Evolutionary conservation across 2,113 vertebrate genomes (phyloP), one percentile per base, ranked within the genome.

Genomic region (Rhynchomys soricoides): DNA sequence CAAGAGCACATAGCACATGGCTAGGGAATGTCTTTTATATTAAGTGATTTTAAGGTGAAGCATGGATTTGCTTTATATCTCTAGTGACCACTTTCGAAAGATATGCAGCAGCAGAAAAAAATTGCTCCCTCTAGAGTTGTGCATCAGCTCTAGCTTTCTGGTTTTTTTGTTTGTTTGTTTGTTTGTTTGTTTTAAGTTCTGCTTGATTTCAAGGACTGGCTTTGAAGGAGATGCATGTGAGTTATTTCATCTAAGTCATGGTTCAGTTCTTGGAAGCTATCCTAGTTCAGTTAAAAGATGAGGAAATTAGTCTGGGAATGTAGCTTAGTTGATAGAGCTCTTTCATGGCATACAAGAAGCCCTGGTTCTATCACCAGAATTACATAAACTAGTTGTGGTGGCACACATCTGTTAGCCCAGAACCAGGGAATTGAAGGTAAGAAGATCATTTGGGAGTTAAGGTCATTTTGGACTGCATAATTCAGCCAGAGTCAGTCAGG

Each of bases 1-100:
- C 2, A 50, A 50, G 45, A 48, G 1, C 57, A 43, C 4, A n/a
- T 1, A 29, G 22, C 0, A 0, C 2, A 11, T 71, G 45, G 24
- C 37, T 55, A 21, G 70, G 50, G 43, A 22, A 12, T 37, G 13
- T 26, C 16, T 91, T 93, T 77, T 59, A 9, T 22, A 31, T 34
- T 48, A 68, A 62, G 8, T 26, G n/a, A 77, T 52, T 73, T 73
- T 43, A 50, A 79, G 34, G 5, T 7, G n/a, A 75, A 71, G 17
- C 4, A 11, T 2, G 45, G 13, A 71, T 86, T 16, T n/a, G 8
- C 43, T 96, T 83, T 2, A 10, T 13, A 52, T 82, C 66, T 94
- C 57, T 90, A 78, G 22, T 68, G 50, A 48, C 16, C 70, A 34
- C 75, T 7, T 16, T 1, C 74, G 11, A 10, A 11, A 31, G 45